These are phyloP conservation scores for Tetragonula clypearis DNA, from an alignment of 1,140 invertebrate genomes.

Conservation along the genomic window DNA sequence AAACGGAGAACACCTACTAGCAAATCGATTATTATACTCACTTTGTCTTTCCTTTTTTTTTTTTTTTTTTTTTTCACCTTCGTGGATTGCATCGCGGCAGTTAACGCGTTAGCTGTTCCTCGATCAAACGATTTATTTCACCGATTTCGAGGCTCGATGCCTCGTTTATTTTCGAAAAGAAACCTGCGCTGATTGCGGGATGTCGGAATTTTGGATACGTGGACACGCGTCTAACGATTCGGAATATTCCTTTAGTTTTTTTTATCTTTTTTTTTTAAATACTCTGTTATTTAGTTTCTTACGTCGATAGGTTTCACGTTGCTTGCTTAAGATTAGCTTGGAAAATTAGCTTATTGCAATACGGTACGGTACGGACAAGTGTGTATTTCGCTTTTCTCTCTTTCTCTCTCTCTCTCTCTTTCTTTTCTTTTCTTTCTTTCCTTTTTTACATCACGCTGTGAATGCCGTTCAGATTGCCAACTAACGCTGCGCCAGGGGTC, in stretches of 20 bases:
- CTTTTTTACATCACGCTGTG: conserved; percentile 65
- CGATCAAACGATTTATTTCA: conserved; percentile 11
- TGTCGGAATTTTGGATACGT: conserved; percentile 12
- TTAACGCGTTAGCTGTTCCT: conserved; percentile 25
- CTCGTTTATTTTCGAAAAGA: conserved; percentile 7
- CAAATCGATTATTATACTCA: not conserved
- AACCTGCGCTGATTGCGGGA: conserved; percentile 8
- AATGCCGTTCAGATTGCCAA: conserved; percentile 52
- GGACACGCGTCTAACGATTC: not conserved
- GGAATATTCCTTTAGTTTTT: too few species aligned
- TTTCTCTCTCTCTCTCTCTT: not conserved
- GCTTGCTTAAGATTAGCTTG: conserved; percentile 30
- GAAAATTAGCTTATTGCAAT: conserved; percentile 42
- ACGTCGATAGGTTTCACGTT: not conserved
- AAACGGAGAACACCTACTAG: not conserved
- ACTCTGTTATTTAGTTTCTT: not conserved
- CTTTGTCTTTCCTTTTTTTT: not conserved
- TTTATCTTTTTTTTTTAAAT: not conserved
- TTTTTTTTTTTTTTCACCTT: not conserved
- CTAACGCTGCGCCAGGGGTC: conserved; percentile 60
- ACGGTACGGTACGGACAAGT: conserved; percentile 11
- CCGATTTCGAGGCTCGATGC: not conserved
- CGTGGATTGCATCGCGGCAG: conserved; percentile 3
- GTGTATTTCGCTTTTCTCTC: not conserved
- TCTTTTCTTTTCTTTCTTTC: not conserved